A percentile compares a stretch with the other conserved stretches of the same genome.
phyloP scores from a whole-genome alignment of 2,888 invertebrate genomes.

The Octonoba sinensis region DNA sequence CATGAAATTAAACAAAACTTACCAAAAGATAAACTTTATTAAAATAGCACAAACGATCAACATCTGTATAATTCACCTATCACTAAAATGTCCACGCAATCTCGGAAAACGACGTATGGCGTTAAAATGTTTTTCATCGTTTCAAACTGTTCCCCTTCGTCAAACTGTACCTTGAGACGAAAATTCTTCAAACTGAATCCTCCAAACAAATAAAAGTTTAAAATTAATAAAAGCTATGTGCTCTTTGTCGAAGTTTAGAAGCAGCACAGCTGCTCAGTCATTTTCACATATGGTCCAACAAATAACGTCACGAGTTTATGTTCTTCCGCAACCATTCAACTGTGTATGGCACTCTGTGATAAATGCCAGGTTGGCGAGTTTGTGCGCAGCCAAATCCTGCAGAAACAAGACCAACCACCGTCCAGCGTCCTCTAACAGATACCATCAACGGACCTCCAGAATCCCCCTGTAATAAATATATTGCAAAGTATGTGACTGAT shows the following conservation, averaged over 20 bases:
- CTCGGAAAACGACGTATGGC: too few relatives aligned
- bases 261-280: constrained; percentile 17
- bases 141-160: too few relatives aligned
- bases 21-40: constrained; percentile 17
- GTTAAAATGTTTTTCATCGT: too few relatives aligned
- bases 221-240: too few relatives aligned
- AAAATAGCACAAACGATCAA: constrained; percentile 39
- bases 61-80: constrained; percentile 12
- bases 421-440: constrained; percentile 79
- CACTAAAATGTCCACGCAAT: too few relatives aligned
- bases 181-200: too few relatives aligned
- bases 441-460: constrained; percentile 83
- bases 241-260: too few relatives aligned
- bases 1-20: too few relatives aligned
- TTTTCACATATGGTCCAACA: not conserved
- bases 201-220: too few relatives aligned
- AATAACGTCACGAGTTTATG: constrained; percentile 29
- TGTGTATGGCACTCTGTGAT: constrained; percentile 79
- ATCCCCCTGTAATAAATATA: constrained; percentile 76
- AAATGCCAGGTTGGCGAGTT: constrained; percentile 87
- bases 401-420: constrained; percentile 84
- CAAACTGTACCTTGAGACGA: too few relatives aligned
- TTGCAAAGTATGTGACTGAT: not conserved
- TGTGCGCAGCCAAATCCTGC: constrained; percentile 90
- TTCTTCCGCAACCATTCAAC: constrained; percentile 68